Percentiles rank a stretch among this genome's conserved stretches.
phyloP scores from a whole-genome alignment of 37 sponge, comb jelly and placozoan genomes.

The Mnemiopsis leidyi region DNA sequence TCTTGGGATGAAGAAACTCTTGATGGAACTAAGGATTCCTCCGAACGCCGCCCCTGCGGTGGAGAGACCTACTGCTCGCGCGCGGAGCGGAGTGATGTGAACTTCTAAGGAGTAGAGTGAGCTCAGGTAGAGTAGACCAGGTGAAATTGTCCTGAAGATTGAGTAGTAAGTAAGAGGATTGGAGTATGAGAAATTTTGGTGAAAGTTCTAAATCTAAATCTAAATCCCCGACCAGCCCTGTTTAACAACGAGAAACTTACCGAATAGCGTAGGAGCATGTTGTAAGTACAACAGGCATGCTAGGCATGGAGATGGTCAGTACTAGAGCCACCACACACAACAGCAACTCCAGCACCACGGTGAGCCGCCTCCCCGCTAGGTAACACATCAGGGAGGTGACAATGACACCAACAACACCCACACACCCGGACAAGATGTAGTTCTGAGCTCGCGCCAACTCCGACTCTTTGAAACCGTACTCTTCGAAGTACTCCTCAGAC shows the following conservation, averaged over 20 bases:
- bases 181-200: no score
- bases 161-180: no score
- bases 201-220: no score
- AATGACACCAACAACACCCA: background rate
- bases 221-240: no score
- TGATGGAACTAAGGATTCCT: background rate
- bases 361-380: background rate
- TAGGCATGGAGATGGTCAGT: background rate
- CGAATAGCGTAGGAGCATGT: no score
- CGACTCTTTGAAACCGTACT: background rate
- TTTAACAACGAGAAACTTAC: no score
- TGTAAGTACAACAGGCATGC: no score
- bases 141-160: background rate
- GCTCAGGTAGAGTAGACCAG: background rate
- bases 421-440: background rate
- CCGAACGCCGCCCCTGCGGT: background rate
- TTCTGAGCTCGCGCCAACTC: background rate
- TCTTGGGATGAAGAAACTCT: background rate
- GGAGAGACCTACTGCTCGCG: background rate
- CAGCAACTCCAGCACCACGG: background rate
- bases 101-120: conserved; percentile 44
- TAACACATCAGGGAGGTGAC: background rate
- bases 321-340: background rate
- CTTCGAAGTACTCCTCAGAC: background rate
- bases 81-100: background rate